Evolutionary conservation across 1,140 invertebrate species (phyloP).

Genomic region (Steinernema feltiae): DNA sequence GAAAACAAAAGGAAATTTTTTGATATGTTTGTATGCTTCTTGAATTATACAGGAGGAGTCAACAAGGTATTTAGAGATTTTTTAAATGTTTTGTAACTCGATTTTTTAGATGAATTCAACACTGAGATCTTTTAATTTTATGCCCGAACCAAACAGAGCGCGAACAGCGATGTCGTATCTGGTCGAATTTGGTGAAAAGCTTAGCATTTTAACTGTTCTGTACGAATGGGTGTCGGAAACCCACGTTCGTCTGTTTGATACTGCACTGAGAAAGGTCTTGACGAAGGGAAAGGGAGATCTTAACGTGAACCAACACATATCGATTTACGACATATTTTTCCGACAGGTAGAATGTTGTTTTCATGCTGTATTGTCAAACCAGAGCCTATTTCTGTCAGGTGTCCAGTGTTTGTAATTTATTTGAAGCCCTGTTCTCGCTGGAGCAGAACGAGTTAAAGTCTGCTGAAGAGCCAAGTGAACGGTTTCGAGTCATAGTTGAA

Average conservation of each 20-base stretch:
- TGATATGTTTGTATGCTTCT: not conserved
- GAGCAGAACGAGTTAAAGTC: not conserved
- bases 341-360: not conserved
- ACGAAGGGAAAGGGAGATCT: not conserved
- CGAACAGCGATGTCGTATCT: not conserved
- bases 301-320: not conserved
- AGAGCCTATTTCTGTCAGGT: not conserved
- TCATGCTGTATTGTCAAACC: not conserved
- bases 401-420: not conserved
- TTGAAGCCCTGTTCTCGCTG: not conserved
- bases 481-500: not conserved
- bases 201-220: not conserved
- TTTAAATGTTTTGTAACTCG: not conserved
- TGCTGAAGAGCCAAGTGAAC: not conserved
- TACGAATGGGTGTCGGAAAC: not conserved
- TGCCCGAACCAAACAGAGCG: too few species aligned
- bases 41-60: not conserved
- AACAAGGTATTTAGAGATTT: not conserved
- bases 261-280: not conserved
- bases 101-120: not conserved
- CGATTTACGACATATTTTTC: not conserved
- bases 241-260: not conserved
- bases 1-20: not conserved
- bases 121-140: not conserved
- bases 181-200: not conserved